Conservation (phyloP, 2,113 vertebrate species). For the Corapipo altera region DNA sequence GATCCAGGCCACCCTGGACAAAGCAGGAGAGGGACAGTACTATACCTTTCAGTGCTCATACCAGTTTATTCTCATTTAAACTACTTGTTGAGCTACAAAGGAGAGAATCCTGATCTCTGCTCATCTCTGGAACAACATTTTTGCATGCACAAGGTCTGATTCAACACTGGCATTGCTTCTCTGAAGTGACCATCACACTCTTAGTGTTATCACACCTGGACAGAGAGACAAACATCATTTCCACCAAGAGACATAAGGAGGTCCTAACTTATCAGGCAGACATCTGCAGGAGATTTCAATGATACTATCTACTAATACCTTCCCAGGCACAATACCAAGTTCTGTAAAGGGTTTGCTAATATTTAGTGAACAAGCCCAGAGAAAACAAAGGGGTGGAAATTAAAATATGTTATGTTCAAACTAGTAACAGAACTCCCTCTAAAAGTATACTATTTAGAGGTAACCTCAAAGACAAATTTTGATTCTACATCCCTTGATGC, state of each 20-base stretch:
- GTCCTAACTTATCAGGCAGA: background rate
- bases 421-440: background rate
- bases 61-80: background rate
- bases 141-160: background rate
- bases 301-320: background rate
- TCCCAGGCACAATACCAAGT: background rate
- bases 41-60: background rate
- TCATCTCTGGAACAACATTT: background rate
- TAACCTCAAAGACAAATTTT: background rate
- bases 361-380: background rate
- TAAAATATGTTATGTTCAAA: background rate
- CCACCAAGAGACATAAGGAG: background rate
- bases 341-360: background rate
- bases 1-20: background rate
- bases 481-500: background rate
- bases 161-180: accelerated
- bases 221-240: background rate
- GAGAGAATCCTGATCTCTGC: background rate
- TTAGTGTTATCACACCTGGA: accelerated
- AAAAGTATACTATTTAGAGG: background rate
- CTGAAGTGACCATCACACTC: background rate
- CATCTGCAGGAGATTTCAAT: background rate
- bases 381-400: background rate
- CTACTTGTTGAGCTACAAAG: background rate
- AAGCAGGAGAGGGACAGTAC: background rate